A percentile compares a stretch with the other conserved stretches of the same genome.
Evolutionary conservation across 2,113 vertebrate species (phyloP).

Genomic region (Bubo bubo): DNA sequence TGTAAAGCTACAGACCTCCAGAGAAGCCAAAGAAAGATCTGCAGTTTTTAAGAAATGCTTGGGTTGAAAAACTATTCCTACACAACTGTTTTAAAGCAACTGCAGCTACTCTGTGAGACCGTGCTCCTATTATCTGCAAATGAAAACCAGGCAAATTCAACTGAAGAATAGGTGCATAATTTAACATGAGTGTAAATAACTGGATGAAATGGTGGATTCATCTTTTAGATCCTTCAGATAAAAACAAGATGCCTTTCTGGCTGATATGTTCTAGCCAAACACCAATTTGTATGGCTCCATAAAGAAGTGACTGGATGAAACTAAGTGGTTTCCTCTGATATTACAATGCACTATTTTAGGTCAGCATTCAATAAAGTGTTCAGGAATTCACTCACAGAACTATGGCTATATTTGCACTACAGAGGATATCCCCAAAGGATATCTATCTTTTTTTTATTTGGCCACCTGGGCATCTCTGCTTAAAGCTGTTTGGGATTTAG

Average conservation of each 20-base stretch:
- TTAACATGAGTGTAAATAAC: neutral
- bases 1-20: neutral
- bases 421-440: constrained; percentile 24
- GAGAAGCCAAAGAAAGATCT: neutral
- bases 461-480: constrained; percentile 7
- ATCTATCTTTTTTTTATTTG: neutral
- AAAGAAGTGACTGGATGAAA: constrained; percentile 32
- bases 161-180: neutral
- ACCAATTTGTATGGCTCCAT: neutral
- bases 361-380: neutral
- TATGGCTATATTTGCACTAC: neutral
- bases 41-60: neutral
- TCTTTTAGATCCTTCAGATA: constrained; percentile 9
- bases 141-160: neutral
- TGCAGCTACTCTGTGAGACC: neutral
- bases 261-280: neutral
- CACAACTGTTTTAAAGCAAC: neutral
- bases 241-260: constrained; percentile 37
- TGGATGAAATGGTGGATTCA: neutral
- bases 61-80: neutral
- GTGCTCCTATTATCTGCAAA: neutral
- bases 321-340: constrained; percentile 19
- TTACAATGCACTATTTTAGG: constrained; percentile 28
- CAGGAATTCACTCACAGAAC: constrained; percentile 3
- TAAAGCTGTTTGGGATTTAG: constrained; percentile 12